Evolutionary conservation across 1,140 invertebrate genomes (phyloP).

Genomic region (Drosophila nannoptera): DNA sequence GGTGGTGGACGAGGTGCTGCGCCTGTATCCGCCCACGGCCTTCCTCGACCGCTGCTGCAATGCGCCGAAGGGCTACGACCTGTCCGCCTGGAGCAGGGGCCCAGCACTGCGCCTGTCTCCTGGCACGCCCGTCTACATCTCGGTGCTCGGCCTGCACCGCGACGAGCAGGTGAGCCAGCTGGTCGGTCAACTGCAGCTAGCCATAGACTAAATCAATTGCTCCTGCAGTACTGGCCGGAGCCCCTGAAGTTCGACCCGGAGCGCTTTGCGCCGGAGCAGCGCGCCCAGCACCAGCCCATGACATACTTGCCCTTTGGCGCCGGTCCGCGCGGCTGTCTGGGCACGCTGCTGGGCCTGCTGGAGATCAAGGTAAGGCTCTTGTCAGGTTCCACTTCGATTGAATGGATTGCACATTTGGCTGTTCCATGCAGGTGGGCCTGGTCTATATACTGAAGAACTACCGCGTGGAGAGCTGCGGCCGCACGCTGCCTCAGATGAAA

Average conservation of each 20-base stretch:
- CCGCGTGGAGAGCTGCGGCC: conserved; percentile 70
- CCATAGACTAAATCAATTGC: background rate
- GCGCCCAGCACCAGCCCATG: conserved; percentile 62
- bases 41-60: conserved; percentile 80
- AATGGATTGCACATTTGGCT: background rate
- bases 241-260: conserved; percentile 81
- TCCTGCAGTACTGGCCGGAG: conserved; percentile 66
- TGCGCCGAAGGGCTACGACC: conserved; percentile 52
- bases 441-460: conserved; percentile 80
- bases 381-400: background rate
- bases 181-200: conserved; percentile 13
- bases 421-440: conserved; percentile 79
- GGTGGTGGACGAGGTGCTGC: conserved; percentile 80
- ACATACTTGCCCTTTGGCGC: conserved; percentile 79
- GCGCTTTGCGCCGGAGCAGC: conserved; percentile 79
- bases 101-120: conserved; percentile 35
- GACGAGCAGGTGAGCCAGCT: conserved; percentile 48
- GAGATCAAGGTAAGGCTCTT: conserved; percentile 81
- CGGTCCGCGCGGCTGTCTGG: conserved; percentile 81
- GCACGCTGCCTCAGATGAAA: conserved; percentile 72
- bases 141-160: conserved; percentile 65
- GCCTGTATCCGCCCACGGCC: conserved; percentile 81
- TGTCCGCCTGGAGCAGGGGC: conserved; percentile 76
- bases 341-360: conserved; percentile 83
- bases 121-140: conserved; percentile 68